A percentile compares a stretch with the other conserved stretches of the same genome.
Conservation (phyloP, 2,113 vertebrate genomes). For the Zootoca vivipara region DNA sequence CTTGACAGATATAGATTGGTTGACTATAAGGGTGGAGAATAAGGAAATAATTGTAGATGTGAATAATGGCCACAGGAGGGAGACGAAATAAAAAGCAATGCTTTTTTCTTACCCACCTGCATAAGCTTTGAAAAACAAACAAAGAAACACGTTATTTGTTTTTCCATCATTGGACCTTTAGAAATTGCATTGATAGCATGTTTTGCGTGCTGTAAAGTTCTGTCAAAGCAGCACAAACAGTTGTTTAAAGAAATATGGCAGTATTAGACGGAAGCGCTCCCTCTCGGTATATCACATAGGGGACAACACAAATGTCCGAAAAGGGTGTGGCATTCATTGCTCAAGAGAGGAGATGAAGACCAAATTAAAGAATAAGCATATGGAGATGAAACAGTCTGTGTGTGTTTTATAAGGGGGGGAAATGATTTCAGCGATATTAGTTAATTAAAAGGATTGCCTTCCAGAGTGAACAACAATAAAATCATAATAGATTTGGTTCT, state of each 20-base stretch:
- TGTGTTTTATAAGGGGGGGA: background rate
- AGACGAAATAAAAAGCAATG: background rate
- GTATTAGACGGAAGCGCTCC: background rate
- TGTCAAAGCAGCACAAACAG: background rate
- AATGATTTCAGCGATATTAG: background rate
- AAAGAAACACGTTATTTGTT: background rate
- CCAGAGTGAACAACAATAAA: slow-evolving; percentile 2
- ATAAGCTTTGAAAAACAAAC: background rate
- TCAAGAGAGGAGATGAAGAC: background rate
- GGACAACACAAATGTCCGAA: background rate
- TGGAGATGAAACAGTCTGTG: background rate
- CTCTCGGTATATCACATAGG: background rate
- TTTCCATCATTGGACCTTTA: background rate
- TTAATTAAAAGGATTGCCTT: background rate
- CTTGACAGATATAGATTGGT: background rate
- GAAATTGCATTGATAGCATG: background rate
- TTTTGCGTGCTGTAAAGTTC: background rate
- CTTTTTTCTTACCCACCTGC: background rate
- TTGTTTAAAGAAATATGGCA: background rate
- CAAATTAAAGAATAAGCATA: background rate
- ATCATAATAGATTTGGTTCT: background rate
- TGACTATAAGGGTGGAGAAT: background rate
- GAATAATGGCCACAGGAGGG: background rate
- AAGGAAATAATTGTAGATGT: background rate
- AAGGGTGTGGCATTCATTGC: background rate